Base-by-base conservation (phyloP, 2,797 vertebrate genomes). In the Scomberomorus guttatus region DNA sequence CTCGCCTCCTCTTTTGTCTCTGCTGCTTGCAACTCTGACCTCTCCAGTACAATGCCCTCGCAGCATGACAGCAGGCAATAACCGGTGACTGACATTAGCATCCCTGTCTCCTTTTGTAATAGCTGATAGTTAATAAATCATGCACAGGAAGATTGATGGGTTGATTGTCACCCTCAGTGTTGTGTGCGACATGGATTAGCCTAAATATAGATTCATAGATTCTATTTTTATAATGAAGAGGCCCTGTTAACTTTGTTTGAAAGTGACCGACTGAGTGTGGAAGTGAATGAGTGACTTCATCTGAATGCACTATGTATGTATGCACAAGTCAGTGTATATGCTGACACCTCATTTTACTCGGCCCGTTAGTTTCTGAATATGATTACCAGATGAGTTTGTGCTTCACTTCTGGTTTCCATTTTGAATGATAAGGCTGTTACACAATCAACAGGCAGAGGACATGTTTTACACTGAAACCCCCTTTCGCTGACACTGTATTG, bases 341-440 rank as follows among this genome's bases (percentile, higher is more conserved):
- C 32, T 18, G 20, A 6, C 55, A 80, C 75, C 83, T 93, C 82
- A 13, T 61, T 75, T 90, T 92, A 83, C 89, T 34, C 24, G 0
- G 54, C 56, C 24, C 44, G 39, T 82, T 48, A 25, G 60, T 66
- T 84, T 83, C 50, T 84, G 44, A 57, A 66, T 42, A 79, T 68
- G 57, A 75, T 81, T 63, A 78, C 51, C 74, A 20, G 62, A 74
- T 70, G 13, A 81, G 89, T 80, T 89, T 85, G 57, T 63, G 77
- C 91, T 92, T 91, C 90, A 87, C 85, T 81, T 70, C 72, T 58
- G 63, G 78, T 88, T 81, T 87, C 63, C 64, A 70, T 80, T 76
- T 81, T 75, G 58, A 80, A 66, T 46, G 64, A 85, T 66, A 44
- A 67, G 54, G 52, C 13, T 59, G 67, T 71, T 77, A 84, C 75